Evolutionary conservation across 2,888 invertebrate species (phyloP), one percentile per base, ranked within the genome.

Genomic region (Hirtodrosophila alboralis): DNA sequence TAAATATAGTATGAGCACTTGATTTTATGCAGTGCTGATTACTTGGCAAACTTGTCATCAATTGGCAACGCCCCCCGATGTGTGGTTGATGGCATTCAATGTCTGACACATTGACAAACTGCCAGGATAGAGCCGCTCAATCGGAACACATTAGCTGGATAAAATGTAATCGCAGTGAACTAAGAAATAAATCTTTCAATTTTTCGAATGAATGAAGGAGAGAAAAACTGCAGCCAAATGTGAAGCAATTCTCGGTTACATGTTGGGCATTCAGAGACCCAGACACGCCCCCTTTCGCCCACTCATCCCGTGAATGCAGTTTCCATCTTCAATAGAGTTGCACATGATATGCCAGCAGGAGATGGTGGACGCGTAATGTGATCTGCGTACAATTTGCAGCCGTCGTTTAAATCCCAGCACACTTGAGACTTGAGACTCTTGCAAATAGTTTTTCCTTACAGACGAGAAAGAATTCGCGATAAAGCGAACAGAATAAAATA

Each of bases 111-210:
- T 66, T 86, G 79, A 86, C 77, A 86, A 86, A 86, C 77, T 76
- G 77, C 61, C 58, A 61, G 63, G 45, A 52, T 59, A 59, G 48
- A 84, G 57, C 68, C 69, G 78, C 69, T 79, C 84, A 77, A 60
- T 76, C 78, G 86, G 58, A 79, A 80, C 84, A 80, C 79, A 79
- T 79, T 79, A 79, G 79, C 86, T 73, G 65, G 52, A 62, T 63
- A 65, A 76, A 80, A 69, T 66, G 79, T 72, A 85, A 79, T 72
- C 86, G 65, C 54, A 67, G 59, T 48, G 68, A 84, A 86, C 83
- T 87, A 79, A 78, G 79, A 83, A 89, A 87, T 88, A 88, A 88
- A 89, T 88, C 89, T 86, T 86, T 88, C 89, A 80, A 88, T 89
- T 88, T 88, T 80, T 86, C 79, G 77, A 85, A 64, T 84, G 84